Evolutionary conservation across 2,888 invertebrate species (phyloP).

Genomic region (Sinodicranocentrus sp.): DNA sequence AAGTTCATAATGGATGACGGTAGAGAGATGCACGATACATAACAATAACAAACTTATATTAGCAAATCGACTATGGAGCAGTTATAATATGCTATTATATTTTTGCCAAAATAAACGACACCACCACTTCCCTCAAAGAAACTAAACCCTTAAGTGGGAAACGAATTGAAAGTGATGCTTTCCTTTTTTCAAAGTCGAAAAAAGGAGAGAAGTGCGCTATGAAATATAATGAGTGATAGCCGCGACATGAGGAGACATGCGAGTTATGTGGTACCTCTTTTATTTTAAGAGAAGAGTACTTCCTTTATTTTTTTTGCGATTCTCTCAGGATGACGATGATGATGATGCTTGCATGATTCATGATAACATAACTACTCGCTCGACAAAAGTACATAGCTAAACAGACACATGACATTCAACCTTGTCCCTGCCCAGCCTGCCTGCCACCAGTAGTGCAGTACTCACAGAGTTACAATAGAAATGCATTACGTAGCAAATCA

Average conservation of each 20-base stretch:
- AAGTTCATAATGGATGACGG: neutral
- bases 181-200: constrained; percentile 23
- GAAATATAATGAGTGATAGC: constrained; percentile 27
- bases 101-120: neutral
- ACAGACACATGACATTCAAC: constrained; percentile 40
- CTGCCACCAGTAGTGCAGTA: neutral
- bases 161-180: constrained; percentile 44
- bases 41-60: neutral
- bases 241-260: neutral
- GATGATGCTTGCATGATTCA: no score
- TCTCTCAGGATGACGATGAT: no score
- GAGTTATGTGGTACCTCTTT: neutral
- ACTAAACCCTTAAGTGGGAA: constrained; percentile 36
- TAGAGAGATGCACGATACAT: neutral
- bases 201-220: neutral
- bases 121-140: neutral
- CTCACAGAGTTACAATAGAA: no score
- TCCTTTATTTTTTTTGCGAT: constrained; percentile 47
- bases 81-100: neutral
- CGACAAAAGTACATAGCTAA: neutral
- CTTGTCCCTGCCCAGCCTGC: constrained; percentile 54
- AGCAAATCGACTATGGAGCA: neutral
- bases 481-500: constrained; percentile 32
- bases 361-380: no score
- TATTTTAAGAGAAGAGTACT: constrained; percentile 30